phyloP scores from a whole-genome alignment of 35 echinoderm and acorn worm genomes.

The Ptychodera flava region DNA sequence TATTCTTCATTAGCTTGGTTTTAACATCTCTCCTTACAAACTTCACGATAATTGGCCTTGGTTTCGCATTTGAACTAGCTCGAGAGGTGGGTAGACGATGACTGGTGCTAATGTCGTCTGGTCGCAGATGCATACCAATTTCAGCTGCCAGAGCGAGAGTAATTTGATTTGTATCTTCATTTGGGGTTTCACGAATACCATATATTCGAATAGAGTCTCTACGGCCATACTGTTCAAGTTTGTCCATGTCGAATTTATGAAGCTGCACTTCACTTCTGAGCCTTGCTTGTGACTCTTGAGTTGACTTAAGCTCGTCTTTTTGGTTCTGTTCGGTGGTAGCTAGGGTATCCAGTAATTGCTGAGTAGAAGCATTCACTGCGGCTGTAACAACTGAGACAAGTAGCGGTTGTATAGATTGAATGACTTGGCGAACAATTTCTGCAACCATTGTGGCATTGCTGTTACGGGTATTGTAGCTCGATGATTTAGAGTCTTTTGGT shows the following conservation, averaged over 20 bases:
- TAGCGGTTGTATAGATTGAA: too few species aligned
- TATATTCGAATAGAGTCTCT: background rate
- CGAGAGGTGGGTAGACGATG: background rate
- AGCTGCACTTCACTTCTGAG: background rate
- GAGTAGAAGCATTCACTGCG: too few species aligned
- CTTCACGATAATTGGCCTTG: slow-evolving; percentile 10
- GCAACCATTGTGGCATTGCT: too few species aligned
- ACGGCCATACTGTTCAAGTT: slow-evolving; percentile 8
- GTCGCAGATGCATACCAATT: background rate
- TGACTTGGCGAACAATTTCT: too few species aligned
- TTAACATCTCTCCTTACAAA: slow-evolving; percentile 14
- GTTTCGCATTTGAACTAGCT: background rate
- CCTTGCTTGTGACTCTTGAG: too few species aligned
- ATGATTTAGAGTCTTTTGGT: too few species aligned
- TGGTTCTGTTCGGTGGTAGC: too few species aligned
- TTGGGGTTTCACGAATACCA: background rate
- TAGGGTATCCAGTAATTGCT: too few species aligned
- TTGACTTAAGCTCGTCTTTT: too few species aligned
- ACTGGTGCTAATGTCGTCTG: background rate
- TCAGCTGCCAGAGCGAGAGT: background rate
- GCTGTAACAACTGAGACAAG: too few species aligned
- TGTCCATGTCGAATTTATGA: slow-evolving; percentile 9
- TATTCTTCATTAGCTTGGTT: slow-evolving; percentile 9
- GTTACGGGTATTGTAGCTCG: too few species aligned
- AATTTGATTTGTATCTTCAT: background rate